Base-by-base conservation (phyloP, 2,888 invertebrate species). In the Ennomos erosarius region DNA sequence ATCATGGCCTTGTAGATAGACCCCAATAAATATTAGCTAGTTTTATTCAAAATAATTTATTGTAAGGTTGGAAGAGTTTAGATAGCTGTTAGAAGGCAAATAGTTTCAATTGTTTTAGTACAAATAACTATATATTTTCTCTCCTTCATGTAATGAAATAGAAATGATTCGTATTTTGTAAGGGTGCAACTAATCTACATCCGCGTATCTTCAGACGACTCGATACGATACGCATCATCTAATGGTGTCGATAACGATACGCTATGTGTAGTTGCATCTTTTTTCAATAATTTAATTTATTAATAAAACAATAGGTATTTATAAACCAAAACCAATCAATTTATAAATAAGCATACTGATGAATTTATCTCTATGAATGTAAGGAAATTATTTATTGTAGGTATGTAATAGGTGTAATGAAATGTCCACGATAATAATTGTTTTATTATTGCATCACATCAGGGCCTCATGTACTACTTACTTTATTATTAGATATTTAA, bases 1-100 rank as follows among this genome's bases (percentile, higher is more conserved):
- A 60, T 64, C 55, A 78, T 70, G 79, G 84, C 84, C 85, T 85
- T 84, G 78, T 84, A 82, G 80, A 78, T 83, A 84, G 78, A 75
- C 67, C 71, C 67, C 73, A 74, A 73, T 74, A 63, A 71, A 72
- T 70, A 64, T 57, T 65, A 66, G 61, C 45, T 59, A 62, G 61
- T 44, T 57, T 38, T 56, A 49, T 37, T 59, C 10, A 52, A 61
- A 65, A 55, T 55, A 56, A 50, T 45, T 47, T 49, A 54, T 49
- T 53, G 52, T 57, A 55, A 60, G 56, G 43, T 61, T 58, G 57
- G 50, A 64, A 59, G 37, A 38, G 59, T 59, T 53, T 40, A 40
- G 43, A 39, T 36, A 51, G 51, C 49, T 43, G 52, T 54, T 39
- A 45, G 53, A 59, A 48, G 47, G 53, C 35, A 45, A 45, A 62